Percentiles rank a stretch among this genome's conserved stretches.
These are phyloP conservation scores for Rhagonycha lutea DNA, from an alignment of 2,888 invertebrate genomes.

Conservation along the genomic window DNA sequence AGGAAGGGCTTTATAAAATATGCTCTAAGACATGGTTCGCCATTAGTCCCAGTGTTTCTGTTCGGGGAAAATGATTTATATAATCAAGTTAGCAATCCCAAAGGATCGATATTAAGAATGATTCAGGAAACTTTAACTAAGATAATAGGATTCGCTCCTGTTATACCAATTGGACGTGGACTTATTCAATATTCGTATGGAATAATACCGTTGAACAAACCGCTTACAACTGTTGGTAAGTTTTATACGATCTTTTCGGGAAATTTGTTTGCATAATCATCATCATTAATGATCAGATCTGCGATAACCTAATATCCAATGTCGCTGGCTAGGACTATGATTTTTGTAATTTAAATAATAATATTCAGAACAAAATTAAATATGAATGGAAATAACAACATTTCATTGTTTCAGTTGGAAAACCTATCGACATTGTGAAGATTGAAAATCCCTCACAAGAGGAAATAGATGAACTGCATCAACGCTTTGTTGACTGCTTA, in stretches of 20 bases:
- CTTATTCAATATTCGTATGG: conserved; percentile 93
- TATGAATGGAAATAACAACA: no score
- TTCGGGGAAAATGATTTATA: conserved; percentile 91
- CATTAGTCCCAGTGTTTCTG: conserved; percentile 84
- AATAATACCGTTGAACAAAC: conserved; percentile 76
- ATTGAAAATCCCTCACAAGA: conserved; percentile 73
- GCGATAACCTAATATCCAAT: no score
- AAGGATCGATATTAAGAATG: conserved; percentile 66
- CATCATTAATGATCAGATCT: no score
- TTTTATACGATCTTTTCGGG: no score
- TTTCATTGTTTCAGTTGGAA: conserved; percentile 70
- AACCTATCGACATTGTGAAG: conserved; percentile 77
- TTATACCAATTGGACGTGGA: conserved; percentile 80
- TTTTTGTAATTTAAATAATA: no score
- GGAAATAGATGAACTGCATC: conserved; percentile 77
- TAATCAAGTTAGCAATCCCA: conserved; percentile 73
- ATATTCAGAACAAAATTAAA: neutral
- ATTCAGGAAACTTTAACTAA: conserved; percentile 72
- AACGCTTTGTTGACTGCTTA: conserved; percentile 71
- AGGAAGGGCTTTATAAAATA: conserved; percentile 64
- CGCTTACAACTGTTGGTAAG: conserved; percentile 59
- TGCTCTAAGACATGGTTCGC: conserved; percentile 62
- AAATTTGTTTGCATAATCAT: no score
- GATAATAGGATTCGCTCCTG: conserved; percentile 73
- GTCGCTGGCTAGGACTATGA: no score